These are phyloP conservation scores for Drosophila hamatofila DNA, from an alignment of 2,888 invertebrate genomes.

Conservation along the genomic window DNA sequence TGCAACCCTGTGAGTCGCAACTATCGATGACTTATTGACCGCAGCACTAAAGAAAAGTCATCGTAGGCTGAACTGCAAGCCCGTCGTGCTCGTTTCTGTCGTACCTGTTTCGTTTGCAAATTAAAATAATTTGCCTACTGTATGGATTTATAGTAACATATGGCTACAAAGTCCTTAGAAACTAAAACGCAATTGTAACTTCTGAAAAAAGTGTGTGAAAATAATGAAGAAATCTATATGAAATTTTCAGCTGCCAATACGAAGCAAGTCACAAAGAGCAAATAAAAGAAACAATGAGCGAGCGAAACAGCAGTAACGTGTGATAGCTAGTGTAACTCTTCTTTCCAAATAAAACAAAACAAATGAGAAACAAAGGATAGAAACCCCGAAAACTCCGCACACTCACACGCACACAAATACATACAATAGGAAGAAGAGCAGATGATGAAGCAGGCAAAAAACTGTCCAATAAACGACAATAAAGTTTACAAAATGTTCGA, in stretches of 20 bases:
- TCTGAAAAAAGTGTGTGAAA: conserved; percentile 17
- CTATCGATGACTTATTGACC: conserved; percentile 37
- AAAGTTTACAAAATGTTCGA: conserved; percentile 51
- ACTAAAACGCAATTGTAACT: background rate
- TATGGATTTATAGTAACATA: conserved; percentile 5
- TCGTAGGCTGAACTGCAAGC: conserved; percentile 49
- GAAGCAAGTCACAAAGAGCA: conserved; percentile 65
- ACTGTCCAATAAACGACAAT: conserved; percentile 51
- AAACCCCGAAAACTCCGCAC: conserved; percentile 78
- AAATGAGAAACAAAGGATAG: conserved; percentile 81
- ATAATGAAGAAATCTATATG: conserved; percentile 33
- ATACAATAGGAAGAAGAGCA: conserved; percentile 74
- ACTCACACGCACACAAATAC: conserved; percentile 60
- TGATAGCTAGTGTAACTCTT: conserved; percentile 66
- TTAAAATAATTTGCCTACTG: conserved; percentile 11
- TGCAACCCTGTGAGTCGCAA: conserved; percentile 2
- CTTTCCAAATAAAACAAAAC: conserved; percentile 81
- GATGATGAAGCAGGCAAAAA: conserved; percentile 61
- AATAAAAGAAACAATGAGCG: conserved; percentile 71
- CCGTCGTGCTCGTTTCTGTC: conserved; percentile 47
- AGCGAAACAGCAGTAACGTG: conserved; percentile 57
- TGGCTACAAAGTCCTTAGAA: conserved; percentile 5
- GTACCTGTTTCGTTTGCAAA: conserved; percentile 30
- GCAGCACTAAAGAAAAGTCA: conserved; percentile 46
- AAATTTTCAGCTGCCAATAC: conserved; percentile 72